Evolutionary conservation across 2,888 invertebrate species (phyloP), one percentile per base, ranked within the genome.

Genomic region (Eupithecia pulchellata): DNA sequence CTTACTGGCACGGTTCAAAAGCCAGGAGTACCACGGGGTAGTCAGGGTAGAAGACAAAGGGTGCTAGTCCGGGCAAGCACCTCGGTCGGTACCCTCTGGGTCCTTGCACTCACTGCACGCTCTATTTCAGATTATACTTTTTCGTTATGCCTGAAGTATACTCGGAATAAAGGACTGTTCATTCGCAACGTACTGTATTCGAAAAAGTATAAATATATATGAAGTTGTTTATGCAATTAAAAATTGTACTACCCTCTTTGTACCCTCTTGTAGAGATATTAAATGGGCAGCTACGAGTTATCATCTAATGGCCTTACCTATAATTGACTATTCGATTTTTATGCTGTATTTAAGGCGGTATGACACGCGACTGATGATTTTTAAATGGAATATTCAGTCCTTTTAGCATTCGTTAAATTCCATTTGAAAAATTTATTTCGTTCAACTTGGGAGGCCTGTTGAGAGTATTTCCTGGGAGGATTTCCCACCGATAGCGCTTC

Each of bases 11-110:
- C 82, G 81, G 82, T 85, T 84, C 82, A 84, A 78, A 77, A 75
- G 72, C 80, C 81, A 76, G 75, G 20, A 75, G 71, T 71, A 78
- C 77, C 78, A 76, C 74, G 72, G 78, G 82, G 73, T 77, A 71
- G 78, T 71, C 63, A 64, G 66, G 68, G 72, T 69, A 64, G 32
- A 74, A 85, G 85, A 91, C 90, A 91, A 91, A 89, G 88, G 86
- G 84, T 87, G 84, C 86, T 88, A 84, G 83, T 75, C 79, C 82
- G 90, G 89, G 81, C 90, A 88, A 84, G 84, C 81, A 90, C 89
- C 88, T 82, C 77, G 74, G 81, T 84, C 88, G 81, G 80, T 85
- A 86, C 87, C 89, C 89, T 86, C 80, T 77, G 84, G 91, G 86
- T 82, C 86, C 82, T 87, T 89, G 89, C 88, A 86, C 91, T 86